phyloP scores from a whole-genome alignment of 1,140 invertebrate genomes.

The Ruditapes philippinarum region DNA sequence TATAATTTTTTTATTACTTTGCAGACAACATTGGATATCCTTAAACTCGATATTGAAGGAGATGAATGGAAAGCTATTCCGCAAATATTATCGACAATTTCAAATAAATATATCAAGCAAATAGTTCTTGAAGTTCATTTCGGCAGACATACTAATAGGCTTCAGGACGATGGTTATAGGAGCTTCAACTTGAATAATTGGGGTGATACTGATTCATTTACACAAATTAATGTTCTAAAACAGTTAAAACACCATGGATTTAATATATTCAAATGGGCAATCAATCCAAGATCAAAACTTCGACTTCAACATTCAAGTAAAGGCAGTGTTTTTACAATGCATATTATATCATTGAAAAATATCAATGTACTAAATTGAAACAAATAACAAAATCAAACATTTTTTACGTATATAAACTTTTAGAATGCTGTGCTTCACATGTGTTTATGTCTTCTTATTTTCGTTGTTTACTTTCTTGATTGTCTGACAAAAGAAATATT shows the following conservation, averaged over 20 bases:
- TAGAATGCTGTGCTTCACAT: too few relatives aligned
- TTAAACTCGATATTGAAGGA: constrained; percentile 52
- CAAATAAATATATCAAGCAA: constrained; percentile 16
- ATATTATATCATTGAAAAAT: background rate
- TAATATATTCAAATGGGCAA: background rate
- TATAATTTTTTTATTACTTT: too few relatives aligned
- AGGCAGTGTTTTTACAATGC: background rate
- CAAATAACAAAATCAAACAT: too few relatives aligned
- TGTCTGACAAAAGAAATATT: too few relatives aligned
- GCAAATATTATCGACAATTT: background rate
- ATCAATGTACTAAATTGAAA: too few relatives aligned
- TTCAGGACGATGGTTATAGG: background rate
- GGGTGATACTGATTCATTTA: background rate
- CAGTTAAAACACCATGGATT: background rate
- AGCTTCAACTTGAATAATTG: background rate
- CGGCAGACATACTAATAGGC: too few relatives aligned
- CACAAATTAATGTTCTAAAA: background rate
- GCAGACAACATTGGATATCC: constrained; percentile 20
- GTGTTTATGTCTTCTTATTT: too few relatives aligned
- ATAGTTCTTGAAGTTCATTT: constrained; percentile 39
- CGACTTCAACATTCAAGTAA: background rate
- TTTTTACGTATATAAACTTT: too few relatives aligned
- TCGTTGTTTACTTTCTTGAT: too few relatives aligned
- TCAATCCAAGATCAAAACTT: background rate
- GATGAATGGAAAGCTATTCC: constrained; percentile 34